These are phyloP conservation scores for Zeus faber DNA, from an alignment of 2,113 vertebrate species.

Conservation along the genomic window DNA sequence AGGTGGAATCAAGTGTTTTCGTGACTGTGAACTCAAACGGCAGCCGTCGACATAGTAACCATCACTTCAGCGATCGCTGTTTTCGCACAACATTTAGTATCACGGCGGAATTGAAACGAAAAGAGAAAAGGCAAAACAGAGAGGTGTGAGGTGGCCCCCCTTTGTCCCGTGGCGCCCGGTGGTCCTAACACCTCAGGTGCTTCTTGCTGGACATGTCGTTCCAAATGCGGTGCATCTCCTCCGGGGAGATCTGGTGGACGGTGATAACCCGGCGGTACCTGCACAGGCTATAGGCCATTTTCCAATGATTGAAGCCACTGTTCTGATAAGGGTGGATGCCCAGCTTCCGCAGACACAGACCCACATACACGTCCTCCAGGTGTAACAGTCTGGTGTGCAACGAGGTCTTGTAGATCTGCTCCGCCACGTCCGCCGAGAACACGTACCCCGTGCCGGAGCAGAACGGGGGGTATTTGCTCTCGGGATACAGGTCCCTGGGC, in stretches of 20 bases:
- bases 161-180: neutral
- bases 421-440: constrained; percentile 95
- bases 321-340: constrained; percentile 98
- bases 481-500: constrained; percentile 94
- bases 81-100: constrained; percentile 16
- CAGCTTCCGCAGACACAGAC: constrained; percentile 93
- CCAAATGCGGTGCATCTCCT: constrained; percentile 99
- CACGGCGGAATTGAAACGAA: constrained; percentile 23
- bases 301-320: constrained; percentile 99
- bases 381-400: constrained; percentile 95
- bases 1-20: constrained; percentile 30
- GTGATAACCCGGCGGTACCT: constrained; percentile 94
- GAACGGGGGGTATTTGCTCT: constrained; percentile 96
- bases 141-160: neutral
- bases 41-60: neutral
- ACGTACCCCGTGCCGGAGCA: constrained; percentile 98
- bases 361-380: constrained; percentile 97
- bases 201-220: constrained; percentile 99
- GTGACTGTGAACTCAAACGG: constrained; percentile 26
- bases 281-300: constrained; percentile 98
- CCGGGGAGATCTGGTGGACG: constrained; percentile 96
- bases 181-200: constrained; percentile 90
- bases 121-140: constrained; percentile 23
- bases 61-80: neutral
- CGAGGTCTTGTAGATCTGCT: constrained; percentile 96